Evolutionary conservation across 2,797 vertebrate species (phyloP).

Genomic region (Halcyon chelicuti): DNA sequence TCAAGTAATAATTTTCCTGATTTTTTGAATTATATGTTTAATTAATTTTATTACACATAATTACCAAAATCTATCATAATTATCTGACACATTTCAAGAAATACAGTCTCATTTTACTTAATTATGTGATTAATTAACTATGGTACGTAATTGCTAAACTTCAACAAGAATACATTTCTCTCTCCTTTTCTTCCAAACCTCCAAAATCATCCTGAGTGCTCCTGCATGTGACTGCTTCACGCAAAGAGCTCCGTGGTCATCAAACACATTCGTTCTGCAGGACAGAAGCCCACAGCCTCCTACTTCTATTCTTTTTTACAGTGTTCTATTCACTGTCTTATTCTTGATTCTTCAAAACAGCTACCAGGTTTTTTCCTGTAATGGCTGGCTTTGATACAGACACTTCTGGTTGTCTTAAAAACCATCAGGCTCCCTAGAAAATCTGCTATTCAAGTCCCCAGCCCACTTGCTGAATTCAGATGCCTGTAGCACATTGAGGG

Average conservation of each 20-base stretch:
- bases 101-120: conserved; percentile 70
- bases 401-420: neutral
- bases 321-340: neutral
- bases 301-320: neutral
- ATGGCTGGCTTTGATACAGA: neutral
- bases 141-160: conserved; percentile 64
- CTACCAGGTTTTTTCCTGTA: neutral
- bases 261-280: neutral
- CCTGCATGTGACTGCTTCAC: neutral
- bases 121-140: conserved; percentile 75
- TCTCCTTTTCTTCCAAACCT: conserved; percentile 45
- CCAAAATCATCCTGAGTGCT: neutral
- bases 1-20: conserved; percentile 59
- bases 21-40: conserved; percentile 72
- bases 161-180: conserved; percentile 50
- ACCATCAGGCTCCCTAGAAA: neutral
- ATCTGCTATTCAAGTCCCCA: neutral
- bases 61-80: conserved; percentile 74
- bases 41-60: conserved; percentile 73
- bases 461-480: neutral
- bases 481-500: neutral
- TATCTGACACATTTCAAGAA: conserved; percentile 73
- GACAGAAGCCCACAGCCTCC: neutral
- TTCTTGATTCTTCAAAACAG: neutral
- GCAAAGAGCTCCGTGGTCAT: neutral